These are phyloP conservation scores for Augochlora pura DNA, from an alignment of 1,140 invertebrate species.

Conservation along the genomic window DNA sequence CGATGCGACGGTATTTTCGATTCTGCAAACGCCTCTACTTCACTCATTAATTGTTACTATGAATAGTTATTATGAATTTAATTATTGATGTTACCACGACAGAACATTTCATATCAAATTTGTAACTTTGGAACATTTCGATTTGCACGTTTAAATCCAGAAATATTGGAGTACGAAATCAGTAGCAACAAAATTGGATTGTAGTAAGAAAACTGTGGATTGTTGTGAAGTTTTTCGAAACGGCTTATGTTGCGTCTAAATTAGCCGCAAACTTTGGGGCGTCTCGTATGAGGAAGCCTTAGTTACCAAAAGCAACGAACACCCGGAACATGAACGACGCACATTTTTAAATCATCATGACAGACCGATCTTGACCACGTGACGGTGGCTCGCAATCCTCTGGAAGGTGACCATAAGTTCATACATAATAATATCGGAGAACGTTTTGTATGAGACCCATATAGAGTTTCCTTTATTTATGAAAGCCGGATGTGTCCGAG, in stretches of 20 bases:
- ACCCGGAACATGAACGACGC: conserved; percentile 1
- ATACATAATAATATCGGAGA: conserved; percentile 12
- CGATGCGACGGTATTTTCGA: too few species aligned
- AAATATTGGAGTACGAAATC: not conserved
- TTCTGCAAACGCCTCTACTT: too few species aligned
- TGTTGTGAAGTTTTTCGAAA: not conserved
- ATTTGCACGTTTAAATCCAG: too few species aligned
- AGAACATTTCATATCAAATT: too few species aligned
- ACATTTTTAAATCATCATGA: too few species aligned
- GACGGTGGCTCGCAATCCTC: not conserved
- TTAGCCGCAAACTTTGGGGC: not conserved
- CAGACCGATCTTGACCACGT: not conserved
- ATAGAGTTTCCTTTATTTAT: conserved; percentile 32
- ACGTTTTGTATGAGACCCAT: conserved; percentile 38
- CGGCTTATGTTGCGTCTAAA: too few species aligned
- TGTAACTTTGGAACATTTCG: too few species aligned
- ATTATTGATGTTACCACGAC: too few species aligned
- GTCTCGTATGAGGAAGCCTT: not conserved
- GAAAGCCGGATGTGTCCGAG: not conserved
- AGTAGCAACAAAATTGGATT: not conserved
- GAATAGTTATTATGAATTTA: too few species aligned
- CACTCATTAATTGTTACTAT: too few species aligned
- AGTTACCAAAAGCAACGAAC: not conserved
- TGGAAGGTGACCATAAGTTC: conserved; percentile 16
- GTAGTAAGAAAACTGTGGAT: not conserved